Evolutionary conservation across 1,140 invertebrate species (phyloP), one percentile per base, ranked within the genome.

Genomic region (Bombus vancouverensis): DNA sequence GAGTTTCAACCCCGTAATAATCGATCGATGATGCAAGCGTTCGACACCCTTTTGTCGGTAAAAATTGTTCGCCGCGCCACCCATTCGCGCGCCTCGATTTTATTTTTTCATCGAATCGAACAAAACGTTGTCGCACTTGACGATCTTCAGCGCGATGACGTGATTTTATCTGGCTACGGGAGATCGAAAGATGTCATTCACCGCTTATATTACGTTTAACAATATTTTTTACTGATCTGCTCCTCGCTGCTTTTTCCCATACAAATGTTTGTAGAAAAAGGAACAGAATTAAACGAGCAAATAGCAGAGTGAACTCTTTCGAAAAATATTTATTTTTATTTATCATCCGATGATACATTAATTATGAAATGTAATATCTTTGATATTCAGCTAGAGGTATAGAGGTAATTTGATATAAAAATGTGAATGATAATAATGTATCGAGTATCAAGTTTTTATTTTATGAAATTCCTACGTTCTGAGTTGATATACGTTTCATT

Each of bases 11-110:
- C 34, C 25, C 9, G 25, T 76, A 76, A 59, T 59, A 76, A 76
- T 76, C 53, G 47, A 76, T 76, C 34, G 74, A 76, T 4, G 34
- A 76, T 76, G 47, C 73, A 75, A 57, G 73, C 53, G 25, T 59
- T 59, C 53, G 25, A 59, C 53, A 39, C 22, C 47, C 34, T 76
- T 57, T 76, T n/a, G 47, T 39, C 53, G 53, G 34, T 13, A 39
- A 59, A 76, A 76, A 76, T 76, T 37, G 47, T 73, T 10, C 39
- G 70, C 42, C 3, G 39, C 6, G 6, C 12, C 71, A 32, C 6
- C 15, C 13, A 9, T 8, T 44, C 42, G 25, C 28, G 9, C 70
- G 28, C 12, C 28, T 71, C 9, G 25, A 62, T 62, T 28, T 44
- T 47, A 5, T 73, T 44, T 44, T 44, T 32, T 39, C 28, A 18